Evolutionary conservation across 2,797 vertebrate genomes (phyloP), one percentile per base, ranked within the genome.

Genomic region (Kryptolebias ocellatus): DNA sequence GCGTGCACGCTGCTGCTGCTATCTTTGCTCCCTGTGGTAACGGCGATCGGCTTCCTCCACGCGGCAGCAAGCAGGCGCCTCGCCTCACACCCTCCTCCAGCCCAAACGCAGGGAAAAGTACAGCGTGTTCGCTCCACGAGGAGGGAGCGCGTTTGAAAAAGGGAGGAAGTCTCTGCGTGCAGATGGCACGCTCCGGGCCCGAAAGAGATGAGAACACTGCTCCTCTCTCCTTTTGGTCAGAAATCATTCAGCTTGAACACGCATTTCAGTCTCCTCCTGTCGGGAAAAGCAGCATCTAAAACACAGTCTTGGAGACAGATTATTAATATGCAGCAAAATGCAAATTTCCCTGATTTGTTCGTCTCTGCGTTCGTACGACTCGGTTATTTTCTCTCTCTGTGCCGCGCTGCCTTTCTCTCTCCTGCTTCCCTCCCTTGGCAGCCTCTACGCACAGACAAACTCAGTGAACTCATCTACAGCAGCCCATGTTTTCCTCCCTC

Each of bases 131-230:
- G 61, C 70, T 47, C 61, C 49, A 49, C 51, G 66, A 70, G 47
- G 61, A 70, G 24, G 73, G 54, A 17, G 70, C 53, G 55, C 45
- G 24, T 64, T 76, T 77, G 69, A 67, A 61, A 61, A 70, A 60
- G 49, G 60, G 71, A 76, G 78, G 73, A 83, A 80, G 70, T 72
- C 65, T 67, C 70, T 64, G 53, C 45, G 74, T 86, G 39, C 87
- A 92, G 90, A 92, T 89, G 89, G 86, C 74, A 57, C 50, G n/a
- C n/a, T n/a, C n/a, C n/a, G 74, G 77, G 80, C 82, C 78, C 73
- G 47, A 12, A 81, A 81, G 74, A 90, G 50, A 65, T 84, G 78
- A 62, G 74, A 73, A 83, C 74, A 90, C 86, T 86, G 81, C 51
- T 60, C 42, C 18, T 34, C 46, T 55, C 39, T 53, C 16, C 27